These are phyloP conservation scores for Sarotherodon lohbergeri DNA, from an alignment of 2,113 vertebrate species.

Conservation along the genomic window DNA sequence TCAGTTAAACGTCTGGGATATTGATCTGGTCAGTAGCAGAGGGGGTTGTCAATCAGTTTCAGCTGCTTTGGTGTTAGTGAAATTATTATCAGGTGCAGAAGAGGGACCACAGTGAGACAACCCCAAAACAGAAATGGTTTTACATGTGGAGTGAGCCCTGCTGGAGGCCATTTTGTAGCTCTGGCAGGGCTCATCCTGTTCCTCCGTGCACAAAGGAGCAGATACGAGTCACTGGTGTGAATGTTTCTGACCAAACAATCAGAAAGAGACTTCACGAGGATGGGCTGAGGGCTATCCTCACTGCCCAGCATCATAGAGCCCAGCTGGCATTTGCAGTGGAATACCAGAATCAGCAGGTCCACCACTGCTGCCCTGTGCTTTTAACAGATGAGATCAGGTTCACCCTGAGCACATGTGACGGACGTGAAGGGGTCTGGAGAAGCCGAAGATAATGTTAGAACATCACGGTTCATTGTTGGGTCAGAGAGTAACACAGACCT, in stretches of 20 bases:
- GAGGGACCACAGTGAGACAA: background rate
- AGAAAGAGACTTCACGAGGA: background rate
- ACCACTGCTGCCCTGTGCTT: background rate
- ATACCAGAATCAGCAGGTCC: background rate
- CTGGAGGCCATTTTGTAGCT: no score
- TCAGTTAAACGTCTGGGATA: background rate
- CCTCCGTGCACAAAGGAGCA: no score
- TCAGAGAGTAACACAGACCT: background rate
- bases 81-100: background rate
- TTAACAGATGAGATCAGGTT: background rate
- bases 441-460: background rate
- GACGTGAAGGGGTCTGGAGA: background rate
- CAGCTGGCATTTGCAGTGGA: background rate
- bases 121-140: background rate
- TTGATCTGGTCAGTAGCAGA: background rate
- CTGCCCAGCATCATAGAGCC: background rate
- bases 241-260: background rate
- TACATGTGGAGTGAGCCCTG: fast-evolving
- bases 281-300: background rate
- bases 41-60: no score
- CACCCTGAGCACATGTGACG: background rate
- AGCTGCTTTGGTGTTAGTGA: background rate
- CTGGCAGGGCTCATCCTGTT: no score
- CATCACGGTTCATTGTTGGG: background rate
- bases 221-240: background rate